Evolutionary conservation across 2,888 invertebrate species (phyloP), one percentile per base, ranked within the genome.

Genomic region (Sarcophaga subvicina): DNA sequence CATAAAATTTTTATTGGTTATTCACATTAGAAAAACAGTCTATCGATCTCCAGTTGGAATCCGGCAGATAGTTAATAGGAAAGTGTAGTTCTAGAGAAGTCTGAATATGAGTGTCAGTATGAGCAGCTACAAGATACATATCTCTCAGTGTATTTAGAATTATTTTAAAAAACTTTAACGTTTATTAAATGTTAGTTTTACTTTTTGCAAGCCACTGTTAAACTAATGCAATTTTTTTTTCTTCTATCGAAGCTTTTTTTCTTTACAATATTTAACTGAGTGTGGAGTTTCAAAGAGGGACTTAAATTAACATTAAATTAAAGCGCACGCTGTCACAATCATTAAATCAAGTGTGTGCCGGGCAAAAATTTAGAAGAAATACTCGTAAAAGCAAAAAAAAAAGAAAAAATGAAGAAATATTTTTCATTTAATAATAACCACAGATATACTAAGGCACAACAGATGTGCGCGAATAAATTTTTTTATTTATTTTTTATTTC

Each of bases 261-360:
- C 4, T 62, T 11, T 11, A 3, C 10, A n/a, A 37, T 27, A 37
- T 20, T 70, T 70, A 84, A 80, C 70, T 71, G 69, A 79, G 71
- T 64, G 76, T 47, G 75, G 80, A 82, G 71, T 80, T 83, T 59
- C 76, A 54, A 17, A 14, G 54, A 54, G 54, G 14, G 54, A 87
- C 81, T 84, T 87, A 75, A 87, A 87, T 87, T 84, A 84, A 84
- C 84, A 80, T 84, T 87, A 84, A 87, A 87, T 87, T 81, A 87
- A 87, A 87, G 87, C 87, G 87, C 87, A 87, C 87, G 81, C 87
- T 84, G 87, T 87, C 87, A 84, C 81, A 87, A 82, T 82, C 87
- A 87, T 84, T 82, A 87, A 84, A 84, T 87, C 84, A 84, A 82
- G 71, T 87, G 81, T 80, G 84, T 66, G 45, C 45, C 82, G 78